Percentiles rank a stretch among this genome's conserved stretches.
These are phyloP conservation scores for Willowsia nigromaculata DNA, from an alignment of 2,888 invertebrate species.

Conservation along the genomic window DNA sequence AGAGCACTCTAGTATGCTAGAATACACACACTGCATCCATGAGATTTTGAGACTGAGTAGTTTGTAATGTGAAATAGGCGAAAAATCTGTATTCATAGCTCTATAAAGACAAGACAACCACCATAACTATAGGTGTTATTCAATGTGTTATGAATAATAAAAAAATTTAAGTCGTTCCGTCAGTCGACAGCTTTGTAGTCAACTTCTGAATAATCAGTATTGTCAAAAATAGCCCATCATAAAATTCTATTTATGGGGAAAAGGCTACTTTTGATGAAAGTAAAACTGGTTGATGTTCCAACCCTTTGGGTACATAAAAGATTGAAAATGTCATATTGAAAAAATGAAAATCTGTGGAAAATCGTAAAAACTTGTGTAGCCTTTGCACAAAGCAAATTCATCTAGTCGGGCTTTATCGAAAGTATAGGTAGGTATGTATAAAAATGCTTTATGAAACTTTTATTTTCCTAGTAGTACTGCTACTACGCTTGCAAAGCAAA, in stretches of 20 bases:
- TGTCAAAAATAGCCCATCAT: conserved; percentile 15
- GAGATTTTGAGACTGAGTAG: too few species aligned
- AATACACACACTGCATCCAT: too few species aligned
- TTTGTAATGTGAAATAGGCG: background rate
- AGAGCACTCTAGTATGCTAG: too few species aligned
- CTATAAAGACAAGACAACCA: too few species aligned
- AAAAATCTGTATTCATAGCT: background rate
- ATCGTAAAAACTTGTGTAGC: background rate
- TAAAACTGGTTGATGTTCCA: conserved; percentile 34
- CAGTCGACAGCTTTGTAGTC: background rate
- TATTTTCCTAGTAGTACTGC: background rate
- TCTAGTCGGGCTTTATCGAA: background rate
- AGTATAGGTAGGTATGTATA: background rate
- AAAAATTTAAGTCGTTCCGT: background rate
- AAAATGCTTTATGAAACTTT: background rate
- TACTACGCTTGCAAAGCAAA: background rate
- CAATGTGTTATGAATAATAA: background rate
- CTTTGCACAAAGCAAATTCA: background rate
- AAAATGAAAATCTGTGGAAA: conserved; percentile 14
- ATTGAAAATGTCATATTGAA: conserved; percentile 19
- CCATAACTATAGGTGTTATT: background rate
- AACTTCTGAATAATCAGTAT: conserved; percentile 26
- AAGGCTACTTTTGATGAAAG: conserved; percentile 28
- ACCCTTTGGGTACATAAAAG: conserved; percentile 5
- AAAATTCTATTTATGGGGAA: background rate